A percentile compares a stretch with the other conserved stretches of the same genome.
Conservation (phyloP, 2,113 vertebrate species). For the Gallinago media region DNA sequence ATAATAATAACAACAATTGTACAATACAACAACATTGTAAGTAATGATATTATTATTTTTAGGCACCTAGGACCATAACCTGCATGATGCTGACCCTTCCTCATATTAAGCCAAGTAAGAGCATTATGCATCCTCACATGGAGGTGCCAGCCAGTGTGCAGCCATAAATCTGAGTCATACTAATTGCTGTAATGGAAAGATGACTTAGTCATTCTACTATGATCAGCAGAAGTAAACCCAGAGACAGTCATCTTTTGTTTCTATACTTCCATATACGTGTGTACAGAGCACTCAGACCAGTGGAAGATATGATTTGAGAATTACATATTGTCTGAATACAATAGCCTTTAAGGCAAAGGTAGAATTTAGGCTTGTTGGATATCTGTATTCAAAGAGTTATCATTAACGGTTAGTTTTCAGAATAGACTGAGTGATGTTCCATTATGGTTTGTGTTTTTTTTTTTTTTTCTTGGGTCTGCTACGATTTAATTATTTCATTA, state of each 20-base stretch:
- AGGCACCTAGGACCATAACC: not conserved
- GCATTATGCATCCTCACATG: not conserved
- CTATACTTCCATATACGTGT: not conserved
- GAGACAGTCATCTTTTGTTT: not conserved
- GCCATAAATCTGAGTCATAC: not conserved
- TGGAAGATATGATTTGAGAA: not conserved
- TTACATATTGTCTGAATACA: not conserved
- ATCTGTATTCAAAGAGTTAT: not conserved
- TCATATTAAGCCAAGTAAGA: not conserved
- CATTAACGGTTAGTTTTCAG: not conserved
- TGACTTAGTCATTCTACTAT: not conserved
- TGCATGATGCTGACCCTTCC: not conserved
- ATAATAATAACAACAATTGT: not conserved
- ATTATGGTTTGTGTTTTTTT: not conserved
- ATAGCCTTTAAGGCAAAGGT: not conserved
- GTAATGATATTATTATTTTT: not conserved
- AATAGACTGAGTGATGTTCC: not conserved
- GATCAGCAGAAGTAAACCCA: fast-evolving
- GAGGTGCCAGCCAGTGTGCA: not conserved
- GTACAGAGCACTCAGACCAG: not conserved
- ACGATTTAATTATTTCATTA: not conserved
- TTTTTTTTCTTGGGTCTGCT: not conserved
- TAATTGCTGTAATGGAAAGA: not conserved
- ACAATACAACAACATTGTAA: not conserved
- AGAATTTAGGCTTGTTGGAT: not conserved